Percentiles rank a stretch among this genome's conserved stretches.
Conservation (phyloP, 1,140 invertebrate genomes). For the Drosophila mojavensis region DNA sequence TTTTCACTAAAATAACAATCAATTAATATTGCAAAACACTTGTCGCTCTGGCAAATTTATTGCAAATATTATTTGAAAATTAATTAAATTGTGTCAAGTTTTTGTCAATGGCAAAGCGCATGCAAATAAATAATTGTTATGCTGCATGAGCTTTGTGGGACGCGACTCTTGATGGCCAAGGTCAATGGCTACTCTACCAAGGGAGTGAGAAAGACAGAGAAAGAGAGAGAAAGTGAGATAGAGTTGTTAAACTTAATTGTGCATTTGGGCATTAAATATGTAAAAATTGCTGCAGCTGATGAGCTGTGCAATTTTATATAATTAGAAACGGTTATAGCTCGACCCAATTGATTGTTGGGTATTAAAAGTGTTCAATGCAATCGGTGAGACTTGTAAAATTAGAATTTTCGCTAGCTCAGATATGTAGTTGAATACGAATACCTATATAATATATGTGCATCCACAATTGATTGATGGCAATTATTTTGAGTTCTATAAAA, state of each 20-base stretch:
- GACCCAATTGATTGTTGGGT: neutral
- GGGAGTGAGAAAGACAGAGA: too few relatives aligned
- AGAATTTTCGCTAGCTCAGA: slow-evolving; percentile 1
- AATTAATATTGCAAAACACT: neutral
- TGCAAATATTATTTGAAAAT: slow-evolving; percentile 31
- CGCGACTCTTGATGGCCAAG: slow-evolving; percentile 32
- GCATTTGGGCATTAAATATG: neutral
- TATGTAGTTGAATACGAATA: neutral
- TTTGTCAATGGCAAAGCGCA: slow-evolving; percentile 10
- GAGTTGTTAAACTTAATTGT: slow-evolving; percentile 5
- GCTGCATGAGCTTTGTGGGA: neutral
- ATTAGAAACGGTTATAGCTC: slow-evolving; percentile 1
- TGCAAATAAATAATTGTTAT: slow-evolving; percentile 1
- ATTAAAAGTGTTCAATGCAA: slow-evolving; percentile 11
- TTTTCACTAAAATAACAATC: slow-evolving; percentile 12
- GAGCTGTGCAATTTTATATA: slow-evolving; percentile 9
- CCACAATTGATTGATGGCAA: neutral
- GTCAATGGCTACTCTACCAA: neutral
- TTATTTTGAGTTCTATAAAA: neutral
- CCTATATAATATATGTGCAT: neutral
- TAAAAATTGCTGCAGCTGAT: neutral
- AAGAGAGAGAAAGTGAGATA: neutral
- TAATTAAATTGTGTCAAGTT: slow-evolving; percentile 45
- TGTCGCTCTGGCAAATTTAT: slow-evolving; percentile 2
- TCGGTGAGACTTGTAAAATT: slow-evolving; percentile 1